Evolutionary conservation across 2,888 invertebrate genomes (phyloP).

Genomic region (Julus scanicus): DNA sequence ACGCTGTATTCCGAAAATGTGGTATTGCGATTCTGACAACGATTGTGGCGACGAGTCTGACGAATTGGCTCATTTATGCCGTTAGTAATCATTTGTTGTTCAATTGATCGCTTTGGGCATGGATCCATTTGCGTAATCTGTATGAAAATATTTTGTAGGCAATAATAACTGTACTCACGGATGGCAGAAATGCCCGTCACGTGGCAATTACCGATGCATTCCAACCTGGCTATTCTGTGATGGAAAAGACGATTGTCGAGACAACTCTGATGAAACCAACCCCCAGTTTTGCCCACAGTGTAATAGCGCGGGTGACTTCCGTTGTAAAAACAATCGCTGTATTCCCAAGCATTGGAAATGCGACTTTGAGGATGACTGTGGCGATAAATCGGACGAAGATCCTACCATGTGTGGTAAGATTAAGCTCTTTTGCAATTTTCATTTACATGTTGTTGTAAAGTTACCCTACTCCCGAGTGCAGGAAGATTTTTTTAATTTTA

Average conservation of each 20-base stretch:
- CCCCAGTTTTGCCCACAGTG: conserved; percentile 81
- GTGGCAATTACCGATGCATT: conserved; percentile 94
- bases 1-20: conserved; percentile 88
- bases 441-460: too few species aligned
- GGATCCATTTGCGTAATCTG: neutral
- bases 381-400: conserved; percentile 90
- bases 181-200: conserved; percentile 92
- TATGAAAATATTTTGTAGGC: conserved; percentile 67
- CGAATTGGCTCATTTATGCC: conserved; percentile 91
- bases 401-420: conserved; percentile 55
- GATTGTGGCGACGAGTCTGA: conserved; percentile 97
- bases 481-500: conserved; percentile 32
- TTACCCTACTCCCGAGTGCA: too few species aligned
- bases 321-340: conserved; percentile 81
- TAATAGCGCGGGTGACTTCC: conserved; percentile 79
- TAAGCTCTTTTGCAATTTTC: neutral
- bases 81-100: conserved; percentile 62
- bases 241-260: conserved; percentile 72
- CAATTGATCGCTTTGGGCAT: neutral
- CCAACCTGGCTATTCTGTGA: conserved; percentile 95
- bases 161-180: conserved; percentile 95
- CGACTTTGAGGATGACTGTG: conserved; percentile 93
- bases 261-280: conserved; percentile 72
- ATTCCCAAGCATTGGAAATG: conserved; percentile 93
- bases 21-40: conserved; percentile 97